Base-by-base conservation (phyloP, 2,113 vertebrate species). In the Callocephalon fimbriatum region DNA sequence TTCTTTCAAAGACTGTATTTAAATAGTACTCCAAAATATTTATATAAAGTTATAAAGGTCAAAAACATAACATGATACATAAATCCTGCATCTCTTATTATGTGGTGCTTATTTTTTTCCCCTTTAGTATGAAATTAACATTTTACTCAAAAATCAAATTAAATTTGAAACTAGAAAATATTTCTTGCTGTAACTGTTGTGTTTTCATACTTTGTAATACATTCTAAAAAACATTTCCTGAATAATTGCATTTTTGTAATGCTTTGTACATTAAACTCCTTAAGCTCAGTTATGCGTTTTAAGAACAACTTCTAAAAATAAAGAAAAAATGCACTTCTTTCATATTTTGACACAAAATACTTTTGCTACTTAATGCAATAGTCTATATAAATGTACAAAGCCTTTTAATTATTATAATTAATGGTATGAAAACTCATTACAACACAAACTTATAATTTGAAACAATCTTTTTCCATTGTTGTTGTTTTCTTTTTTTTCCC, bases 401-500 rank as follows among this genome's bases (percentile, higher is more conserved):
- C 1, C 1, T 50, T 83, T 54, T 8, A 37, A 14, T 71, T 38
- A 7, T 51, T 61, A 15, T 38, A 48, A 51, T 32, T 44, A 77
- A 56, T 9, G 32, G 20, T 29, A 70, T 17, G 8, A 32, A 76
- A 87, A 50, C 1, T 22, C 9, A 7, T 38, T 74, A 17, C 6
- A 68, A 47, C 4, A 13, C 0, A 45, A 62, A 56, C 3, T 31
- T 68, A 1, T 25, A n/a, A 23, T 51, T 71, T 82, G 15, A 85
- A 80, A 66, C 4, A 38, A 7, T 31, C 12, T 32, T 50, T 61
- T 45, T 59, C 3, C 2, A 10, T 12, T 25, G 45, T 37, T 53
- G 7, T 1, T 27, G 1, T 40, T 31, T 2, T 22, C 3, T 6
- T 7, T 2, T 22, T 48, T 66, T 44, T 2, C 1, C 5, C 5